Percentiles rank a stretch among this genome's conserved stretches.
These are phyloP conservation scores for Teleiodes luculella DNA, from an alignment of 2,888 invertebrate species.

Conservation along the genomic window DNA sequence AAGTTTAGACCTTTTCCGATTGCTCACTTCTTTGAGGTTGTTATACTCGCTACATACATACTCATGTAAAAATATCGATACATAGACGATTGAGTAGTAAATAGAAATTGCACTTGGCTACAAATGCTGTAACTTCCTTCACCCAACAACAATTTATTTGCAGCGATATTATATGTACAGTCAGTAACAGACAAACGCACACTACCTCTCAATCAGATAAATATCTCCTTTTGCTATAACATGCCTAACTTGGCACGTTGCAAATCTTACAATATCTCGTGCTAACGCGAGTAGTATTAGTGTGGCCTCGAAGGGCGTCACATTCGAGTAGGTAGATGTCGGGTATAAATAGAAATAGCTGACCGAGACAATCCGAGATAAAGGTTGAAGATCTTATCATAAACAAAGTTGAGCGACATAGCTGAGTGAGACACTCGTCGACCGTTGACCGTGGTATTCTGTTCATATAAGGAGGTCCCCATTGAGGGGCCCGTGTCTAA, in stretches of 20 bases:
- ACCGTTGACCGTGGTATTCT: too few species aligned
- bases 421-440: too few species aligned
- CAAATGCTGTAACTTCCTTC: background rate
- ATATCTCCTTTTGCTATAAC: too few species aligned
- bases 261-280: background rate
- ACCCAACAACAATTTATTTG: background rate
- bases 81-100: too few species aligned
- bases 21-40: too few species aligned
- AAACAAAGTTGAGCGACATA: background rate
- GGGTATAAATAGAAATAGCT: conserved; percentile 3
- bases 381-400: conserved; percentile 6
- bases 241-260: background rate
- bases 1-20: too few species aligned
- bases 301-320: conserved; percentile 4
- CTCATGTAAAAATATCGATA: too few species aligned
- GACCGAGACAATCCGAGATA: background rate
- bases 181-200: background rate
- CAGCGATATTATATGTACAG: background rate
- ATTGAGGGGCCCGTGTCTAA: too few species aligned
- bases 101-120: too few species aligned
- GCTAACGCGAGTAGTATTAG: background rate
- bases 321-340: background rate
- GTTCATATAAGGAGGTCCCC: too few species aligned
- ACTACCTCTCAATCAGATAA: background rate
- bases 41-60: too few species aligned